phyloP scores from a whole-genome alignment of 2,888 invertebrate genomes.

The Suillia variegata region DNA sequence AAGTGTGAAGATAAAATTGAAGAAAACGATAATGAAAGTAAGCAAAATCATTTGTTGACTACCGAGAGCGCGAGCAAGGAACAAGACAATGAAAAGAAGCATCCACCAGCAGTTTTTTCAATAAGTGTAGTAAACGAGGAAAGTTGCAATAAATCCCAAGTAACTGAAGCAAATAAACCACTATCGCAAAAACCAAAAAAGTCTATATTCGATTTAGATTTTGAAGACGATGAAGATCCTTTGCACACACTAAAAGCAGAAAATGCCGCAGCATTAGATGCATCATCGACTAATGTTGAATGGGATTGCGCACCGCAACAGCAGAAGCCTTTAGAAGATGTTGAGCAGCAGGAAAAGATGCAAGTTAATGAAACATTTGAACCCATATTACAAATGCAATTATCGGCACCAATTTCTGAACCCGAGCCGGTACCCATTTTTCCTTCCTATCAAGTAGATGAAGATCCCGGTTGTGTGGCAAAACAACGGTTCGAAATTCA shows the following conservation, averaged over 20 bases:
- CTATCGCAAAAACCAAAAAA: conserved; percentile 45
- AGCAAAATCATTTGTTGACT: background rate
- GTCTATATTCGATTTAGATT: conserved; percentile 61
- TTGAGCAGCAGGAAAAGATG: no score
- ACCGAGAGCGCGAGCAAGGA: background rate
- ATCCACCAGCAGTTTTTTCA: conserved; percentile 1
- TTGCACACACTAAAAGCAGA: conserved; percentile 46
- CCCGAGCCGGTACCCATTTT: conserved; percentile 12
- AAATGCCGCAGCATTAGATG: conserved; percentile 21
- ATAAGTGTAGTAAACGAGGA: no score
- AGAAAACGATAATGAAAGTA: no score
- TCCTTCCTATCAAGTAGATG: conserved; percentile 42
- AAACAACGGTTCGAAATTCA: conserved; percentile 49
- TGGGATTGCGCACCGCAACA: background rate
- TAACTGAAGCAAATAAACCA: no score
- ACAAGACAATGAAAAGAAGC: background rate
- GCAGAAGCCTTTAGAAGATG: no score
- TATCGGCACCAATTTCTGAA: conserved; percentile 8
- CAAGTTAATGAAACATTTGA: no score
- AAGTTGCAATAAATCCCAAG: no score
- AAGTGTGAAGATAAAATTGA: conserved; percentile 6
- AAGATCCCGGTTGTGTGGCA: conserved; percentile 55
- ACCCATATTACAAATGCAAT: no score
- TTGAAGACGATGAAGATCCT: conserved; percentile 59
- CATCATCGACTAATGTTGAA: background rate